Evolutionary conservation across 2,888 invertebrate genomes (phyloP), one percentile per base, ranked within the genome.

Genomic region (Cephonodes hylas): DNA sequence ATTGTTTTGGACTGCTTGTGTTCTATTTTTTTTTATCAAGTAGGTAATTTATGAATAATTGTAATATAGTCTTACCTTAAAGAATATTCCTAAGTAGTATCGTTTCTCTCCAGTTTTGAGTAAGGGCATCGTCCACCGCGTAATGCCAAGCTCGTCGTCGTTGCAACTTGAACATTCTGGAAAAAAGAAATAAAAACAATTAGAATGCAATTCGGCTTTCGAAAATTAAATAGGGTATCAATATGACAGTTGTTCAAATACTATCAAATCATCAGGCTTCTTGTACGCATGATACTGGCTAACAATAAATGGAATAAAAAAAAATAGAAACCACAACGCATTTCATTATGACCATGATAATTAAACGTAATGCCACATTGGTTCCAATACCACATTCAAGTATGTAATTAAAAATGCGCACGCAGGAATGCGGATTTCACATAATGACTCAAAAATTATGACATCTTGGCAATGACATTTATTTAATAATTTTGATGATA

Each of bases 11-110:
- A n/a, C n/a, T n/a, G n/a, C n/a, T n/a, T n/a, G n/a, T n/a, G n/a
- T n/a, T n/a, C n/a, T n/a, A n/a, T n/a, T n/a, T n/a, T n/a, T n/a
- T n/a, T n/a, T n/a, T n/a, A n/a, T n/a, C n/a, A n/a, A n/a, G n/a
- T n/a, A n/a, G n/a, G n/a, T n/a, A n/a, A n/a, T n/a, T n/a, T n/a
- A n/a, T n/a, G n/a, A n/a, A n/a, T n/a, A n/a, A n/a, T n/a, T 6
- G 1, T 7, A 34, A 56, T 6, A 10, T 34, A 8, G 4, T 22
- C 58, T 93, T 94, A 97, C 97, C 96, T 97, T 97, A 91, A 97
- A 98, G 92, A 98, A 98, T 86, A 97, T 97, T 80, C 97, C 97
- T 77, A 98, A 92, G 84, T 98, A 98, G 83, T 97, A 97, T 78
- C 96, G 93, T 86, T 97, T 98, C 81, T 97, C 97, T 46, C 97